A percentile compares a stretch with the other conserved stretches of the same genome.
Evolutionary conservation across 2,113 vertebrate species (phyloP).

Genomic region (Corythornis vintsioides): DNA sequence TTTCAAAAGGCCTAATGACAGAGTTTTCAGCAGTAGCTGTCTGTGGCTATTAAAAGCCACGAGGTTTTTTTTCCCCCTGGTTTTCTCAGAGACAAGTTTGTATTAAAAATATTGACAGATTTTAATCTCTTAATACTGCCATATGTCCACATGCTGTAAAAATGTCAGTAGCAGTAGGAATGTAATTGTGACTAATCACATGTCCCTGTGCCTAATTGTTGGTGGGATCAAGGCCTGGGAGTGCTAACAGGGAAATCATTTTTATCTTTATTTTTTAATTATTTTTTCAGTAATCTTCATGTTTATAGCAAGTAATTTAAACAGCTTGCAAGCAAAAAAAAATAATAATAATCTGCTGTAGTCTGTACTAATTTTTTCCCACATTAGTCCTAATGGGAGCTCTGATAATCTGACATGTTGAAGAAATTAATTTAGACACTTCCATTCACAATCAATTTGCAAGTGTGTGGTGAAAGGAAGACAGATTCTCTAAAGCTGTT

Average conservation of each 20-base stretch:
- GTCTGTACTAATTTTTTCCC: background rate
- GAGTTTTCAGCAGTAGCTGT: background rate
- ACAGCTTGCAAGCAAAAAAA: background rate
- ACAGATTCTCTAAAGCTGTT: background rate
- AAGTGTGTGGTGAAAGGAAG: background rate
- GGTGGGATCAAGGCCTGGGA: background rate
- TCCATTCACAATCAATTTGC: background rate
- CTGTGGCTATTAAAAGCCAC: background rate
- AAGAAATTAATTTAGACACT: background rate
- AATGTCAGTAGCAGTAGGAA: background rate
- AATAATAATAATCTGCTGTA: background rate
- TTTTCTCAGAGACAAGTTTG: background rate
- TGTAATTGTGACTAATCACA: background rate
- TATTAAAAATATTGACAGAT: conserved; percentile 26
- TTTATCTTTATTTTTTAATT: background rate
- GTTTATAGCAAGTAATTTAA: background rate
- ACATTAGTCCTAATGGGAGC: background rate
- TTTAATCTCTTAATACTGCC: conserved; percentile 3
- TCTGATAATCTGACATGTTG: background rate
- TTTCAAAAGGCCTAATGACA: background rate
- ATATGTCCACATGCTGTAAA: background rate
- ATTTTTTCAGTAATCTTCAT: background rate
- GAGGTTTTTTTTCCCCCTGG: background rate
- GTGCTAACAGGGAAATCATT: background rate
- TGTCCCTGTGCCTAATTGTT: background rate